Evolutionary conservation across 2,113 vertebrate genomes (phyloP), one percentile per base, ranked within the genome.

Genomic region (Gymnogyps californianus): DNA sequence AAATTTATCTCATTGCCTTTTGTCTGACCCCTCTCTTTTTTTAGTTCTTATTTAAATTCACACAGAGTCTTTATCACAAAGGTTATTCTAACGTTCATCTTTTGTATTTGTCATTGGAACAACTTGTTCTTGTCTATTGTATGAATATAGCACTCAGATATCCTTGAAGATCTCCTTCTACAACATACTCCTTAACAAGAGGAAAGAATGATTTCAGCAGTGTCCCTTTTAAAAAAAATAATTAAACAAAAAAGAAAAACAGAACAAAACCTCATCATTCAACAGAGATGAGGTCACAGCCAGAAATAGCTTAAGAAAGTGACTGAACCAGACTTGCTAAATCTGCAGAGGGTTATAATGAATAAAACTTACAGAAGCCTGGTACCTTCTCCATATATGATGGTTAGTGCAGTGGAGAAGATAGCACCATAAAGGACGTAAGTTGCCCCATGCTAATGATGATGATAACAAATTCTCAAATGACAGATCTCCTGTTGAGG

Each of bases 81-180:
- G 93, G 94, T 93, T 97, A 96, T 96, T 87, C 87, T 85, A 96
- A 70, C 0, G 3, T 91, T 91, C 54, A 75, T 97, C 97, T 97
- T 94, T 70, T 94, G 94, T 96, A 91, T 95, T 96, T 96, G 84
- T 91, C 94, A 58, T 94, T 94, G 75, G 93, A 97, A 97, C 96
- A 97, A 90, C 93, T 87, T 96, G 96, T 95, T 96, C 95, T 72
- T 95, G 66, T 93, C 94, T 95, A 28, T 51, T 80, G 54, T 88
- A 88, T 59, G 77, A 96, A 90, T 91, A 89, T 36, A 96, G 64
- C 57, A 76, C 80, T 91, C 57, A 64, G 57, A 80, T 93, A 81
- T 96, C 94, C 97, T 96, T 97, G 94, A 94, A 96, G 65, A 85
- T 89, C 83, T 94, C 91, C 70, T 96, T 90, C 72, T 80, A 85